Evolutionary conservation across 2,888 invertebrate species (phyloP), one percentile per base, ranked within the genome.

Genomic region (Nowickia ferox): DNA sequence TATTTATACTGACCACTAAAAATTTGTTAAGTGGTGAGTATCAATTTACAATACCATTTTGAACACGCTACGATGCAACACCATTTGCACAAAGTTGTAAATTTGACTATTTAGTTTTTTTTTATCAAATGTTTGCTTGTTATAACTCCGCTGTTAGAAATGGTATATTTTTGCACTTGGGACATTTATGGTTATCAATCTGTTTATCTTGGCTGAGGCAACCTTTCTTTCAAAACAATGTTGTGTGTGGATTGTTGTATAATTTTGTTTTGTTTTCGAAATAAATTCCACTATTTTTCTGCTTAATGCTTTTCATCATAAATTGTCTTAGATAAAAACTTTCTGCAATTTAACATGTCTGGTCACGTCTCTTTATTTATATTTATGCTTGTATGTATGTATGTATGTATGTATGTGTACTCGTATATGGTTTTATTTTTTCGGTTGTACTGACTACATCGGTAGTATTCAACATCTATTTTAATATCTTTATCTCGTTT

Each of bases 321-420:
- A 80, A 80, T 84, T 63, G 72, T 53, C 51, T 22, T 9, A 76
- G 71, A 66, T 71, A 77, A 72, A 66, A 81, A 68, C 65, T 84
- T 76, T 79, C 72, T 72, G 44, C 66, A 80, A 71, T 84, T 71
- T 65, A 76, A 75, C 80, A 81, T 84, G 81, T 84, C 84, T 84
- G 81, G 81, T 84, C 84, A 84, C 84, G 84, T 84, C 61, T 53
- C 57, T 68, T 68, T 84, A 77, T 84, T 66, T 46, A 74, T 69
- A 74, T 69, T 30, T 30, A 0, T 30, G 30, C 6, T 6, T 30
- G 3, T 30, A 30, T 30, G 30, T 30, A 30, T 30, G 6, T 5
- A 30, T 30, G 30, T 30, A 6, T 30, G 30, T 6, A 30, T 30
- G 30, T 30, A n/a, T n/a, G n/a, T n/a, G n/a, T n/a, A n/a, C n/a